Base-by-base conservation (phyloP, 2,888 invertebrate species). In the Philereme transversata region DNA sequence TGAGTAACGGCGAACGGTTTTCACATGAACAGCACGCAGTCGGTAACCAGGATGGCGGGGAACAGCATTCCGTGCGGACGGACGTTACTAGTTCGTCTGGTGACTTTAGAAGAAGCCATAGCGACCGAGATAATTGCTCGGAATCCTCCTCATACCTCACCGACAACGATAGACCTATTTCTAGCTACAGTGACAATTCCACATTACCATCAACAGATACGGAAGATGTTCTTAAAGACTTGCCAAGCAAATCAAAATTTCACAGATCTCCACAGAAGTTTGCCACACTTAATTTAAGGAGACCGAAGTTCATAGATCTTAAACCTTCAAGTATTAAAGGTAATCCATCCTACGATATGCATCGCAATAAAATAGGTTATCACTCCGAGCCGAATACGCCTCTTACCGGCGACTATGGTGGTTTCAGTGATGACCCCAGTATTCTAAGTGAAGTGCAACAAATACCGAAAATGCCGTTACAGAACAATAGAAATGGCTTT, bases 351-450 rank as follows among this genome's bases (percentile, higher is more conserved):
- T 91, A 89, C 64, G 88, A 88, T 68, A 75, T 92, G 57, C 87
- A 88, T 65, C 82, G 92, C 66, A 87, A 87, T 72, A 87, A 83
- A 79, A 84, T 90, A 65, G 92, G 92, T 36, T 91, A 91, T 75
- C 87, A 90, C 74, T 92, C 93, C 4, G 93, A 93, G 81, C 93
- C 93, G 44, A 93, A 86, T 71, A 93, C 93, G 8, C 93, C 93
- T 38, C 73, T 92, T 38, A 82, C 79, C 62, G 82, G 83, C 50
- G 90, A 90, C 66, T 78, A 77, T 67, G 67, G 75, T 9, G 80
- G 82, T 64, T 75, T 88, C 60, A 82, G 78, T 67, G 84, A 84
- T 64, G 86, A 86, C 62, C 80, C 84, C 65, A 83, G 75, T 75
- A 82, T 91, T 72, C 74, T 88, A 41, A 87, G 78, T 74, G 88